A percentile compares a stretch with the other conserved stretches of the same genome.
phyloP scores from a whole-genome alignment of 2,888 invertebrate species.

The Tachina grossa region DNA sequence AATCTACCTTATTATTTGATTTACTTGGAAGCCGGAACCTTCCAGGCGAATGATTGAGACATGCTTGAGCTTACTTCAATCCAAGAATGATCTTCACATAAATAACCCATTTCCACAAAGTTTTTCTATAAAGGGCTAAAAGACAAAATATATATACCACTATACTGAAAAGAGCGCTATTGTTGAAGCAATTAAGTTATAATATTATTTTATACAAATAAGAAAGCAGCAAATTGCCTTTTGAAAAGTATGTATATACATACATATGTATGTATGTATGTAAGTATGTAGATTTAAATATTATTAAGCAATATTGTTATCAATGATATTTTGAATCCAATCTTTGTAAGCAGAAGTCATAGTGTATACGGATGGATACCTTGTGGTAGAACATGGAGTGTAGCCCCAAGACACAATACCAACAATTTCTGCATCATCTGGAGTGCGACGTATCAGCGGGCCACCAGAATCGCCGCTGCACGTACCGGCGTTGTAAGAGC shows the following conservation, averaged over 20 bases:
- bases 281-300: not conserved
- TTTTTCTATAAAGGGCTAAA: too few relatives aligned
- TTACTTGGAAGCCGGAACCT: too few relatives aligned
- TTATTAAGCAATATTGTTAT: not conserved
- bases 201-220: too few relatives aligned
- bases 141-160: too few relatives aligned
- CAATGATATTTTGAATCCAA: slow-evolving; percentile 77
- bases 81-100: too few relatives aligned
- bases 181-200: too few relatives aligned
- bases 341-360: slow-evolving; percentile 75
- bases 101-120: too few relatives aligned
- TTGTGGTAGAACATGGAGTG: slow-evolving; percentile 81
- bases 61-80: too few relatives aligned
- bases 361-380: slow-evolving; percentile 83
- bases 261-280: not conserved
- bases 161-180: too few relatives aligned
- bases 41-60: too few relatives aligned
- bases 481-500: slow-evolving; percentile 77
- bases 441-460: slow-evolving; percentile 75
- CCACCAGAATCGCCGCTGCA: slow-evolving; percentile 83
- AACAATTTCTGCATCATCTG: slow-evolving; percentile 73
- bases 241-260: not conserved
- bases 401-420: slow-evolving; percentile 84
- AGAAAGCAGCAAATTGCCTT: too few relatives aligned
- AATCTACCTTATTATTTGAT: too few relatives aligned